These are phyloP conservation scores for Baronia brevicornis DNA, from an alignment of 2,888 invertebrate genomes.

Conservation along the genomic window DNA sequence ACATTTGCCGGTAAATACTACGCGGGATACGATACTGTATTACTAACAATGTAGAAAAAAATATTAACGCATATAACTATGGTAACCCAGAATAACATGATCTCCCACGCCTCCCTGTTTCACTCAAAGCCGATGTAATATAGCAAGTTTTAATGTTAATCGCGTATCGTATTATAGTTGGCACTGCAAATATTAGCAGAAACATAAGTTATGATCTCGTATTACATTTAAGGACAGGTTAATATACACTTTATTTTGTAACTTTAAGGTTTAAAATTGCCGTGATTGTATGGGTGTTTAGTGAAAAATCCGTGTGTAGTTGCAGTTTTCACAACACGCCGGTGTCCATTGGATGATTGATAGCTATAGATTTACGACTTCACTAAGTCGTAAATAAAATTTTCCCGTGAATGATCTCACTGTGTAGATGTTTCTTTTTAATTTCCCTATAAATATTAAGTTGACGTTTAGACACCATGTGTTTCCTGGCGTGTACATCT, in stretches of 20 bases:
- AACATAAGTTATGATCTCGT: constrained; percentile 11
- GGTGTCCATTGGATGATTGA: constrained; percentile 18
- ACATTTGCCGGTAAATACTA: no score
- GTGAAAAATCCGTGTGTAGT: constrained; percentile 19
- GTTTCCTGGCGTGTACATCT: constrained; percentile 3
- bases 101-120: constrained; percentile 19
- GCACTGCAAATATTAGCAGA: constrained; percentile 13
- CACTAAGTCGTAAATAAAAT: constrained; percentile 14
- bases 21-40: constrained; percentile 10
- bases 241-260: constrained; percentile 4
- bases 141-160: constrained; percentile 16
- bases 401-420: constrained; percentile 14
- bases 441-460: constrained; percentile 12
- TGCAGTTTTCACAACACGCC: constrained; percentile 16
- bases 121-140: constrained; percentile 12
- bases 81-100: constrained; percentile 15
- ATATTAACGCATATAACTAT: constrained; percentile 5
- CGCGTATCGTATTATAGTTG: constrained; percentile 23
- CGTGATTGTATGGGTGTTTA: constrained; percentile 3
- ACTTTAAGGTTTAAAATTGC: constrained; percentile 3
- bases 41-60: constrained; percentile 10
- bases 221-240: neutral
- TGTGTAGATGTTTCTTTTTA: constrained; percentile 7
- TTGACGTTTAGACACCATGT: neutral
- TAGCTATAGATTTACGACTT: constrained; percentile 15